phyloP scores from a whole-genome alignment of 2,113 vertebrate genomes.

The Lanius ludovicianus region DNA sequence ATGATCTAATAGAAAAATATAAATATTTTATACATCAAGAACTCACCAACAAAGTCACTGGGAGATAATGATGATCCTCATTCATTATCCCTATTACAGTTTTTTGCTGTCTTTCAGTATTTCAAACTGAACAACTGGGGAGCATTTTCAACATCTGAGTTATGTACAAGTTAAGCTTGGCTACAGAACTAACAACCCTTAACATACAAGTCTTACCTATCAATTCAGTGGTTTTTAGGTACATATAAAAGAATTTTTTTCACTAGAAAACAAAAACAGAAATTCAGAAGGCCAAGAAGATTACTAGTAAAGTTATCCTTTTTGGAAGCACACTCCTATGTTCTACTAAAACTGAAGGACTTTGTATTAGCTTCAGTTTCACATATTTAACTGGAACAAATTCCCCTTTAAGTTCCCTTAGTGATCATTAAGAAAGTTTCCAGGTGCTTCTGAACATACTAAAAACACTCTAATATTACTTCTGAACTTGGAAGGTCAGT shows the following conservation, averaged over 20 bases:
- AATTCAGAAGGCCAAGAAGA: background rate
- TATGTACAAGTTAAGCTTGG: background rate
- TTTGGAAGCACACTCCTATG: background rate
- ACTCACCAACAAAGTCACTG: background rate
- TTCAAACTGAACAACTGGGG: background rate
- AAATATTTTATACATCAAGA: constrained; percentile 34
- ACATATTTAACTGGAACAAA: background rate
- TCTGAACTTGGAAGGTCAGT: background rate
- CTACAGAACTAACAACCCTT: background rate
- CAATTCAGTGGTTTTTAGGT: background rate
- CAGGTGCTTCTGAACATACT: background rate
- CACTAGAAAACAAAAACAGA: background rate
- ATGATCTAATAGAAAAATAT: background rate
- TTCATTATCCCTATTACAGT: background rate
- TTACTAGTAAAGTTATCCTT: background rate
- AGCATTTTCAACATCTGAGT: background rate
- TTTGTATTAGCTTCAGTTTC: background rate
- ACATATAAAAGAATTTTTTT: background rate
- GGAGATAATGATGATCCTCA: background rate
- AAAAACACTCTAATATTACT: background rate
- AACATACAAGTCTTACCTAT: background rate
- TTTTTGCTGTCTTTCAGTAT: background rate
- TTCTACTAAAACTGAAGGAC: background rate
- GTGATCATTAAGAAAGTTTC: background rate
- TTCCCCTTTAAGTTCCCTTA: background rate